Conservation (phyloP, 2,113 vertebrate species). For the Lates calcarifer region DNA sequence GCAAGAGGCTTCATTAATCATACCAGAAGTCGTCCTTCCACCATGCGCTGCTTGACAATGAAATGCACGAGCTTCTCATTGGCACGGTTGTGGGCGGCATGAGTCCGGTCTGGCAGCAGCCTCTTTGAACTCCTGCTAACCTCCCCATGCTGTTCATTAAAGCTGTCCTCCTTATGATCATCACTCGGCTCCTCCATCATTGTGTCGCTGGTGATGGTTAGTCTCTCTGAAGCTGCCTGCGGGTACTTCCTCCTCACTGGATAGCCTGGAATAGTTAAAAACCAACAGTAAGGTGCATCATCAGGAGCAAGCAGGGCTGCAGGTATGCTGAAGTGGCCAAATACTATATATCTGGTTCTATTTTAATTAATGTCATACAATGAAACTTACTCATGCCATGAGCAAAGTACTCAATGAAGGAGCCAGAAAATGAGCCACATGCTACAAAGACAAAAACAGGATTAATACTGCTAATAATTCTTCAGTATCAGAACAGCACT, state of each 20-base stretch:
- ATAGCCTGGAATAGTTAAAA: constrained; percentile 82
- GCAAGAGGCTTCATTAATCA: constrained; percentile 9
- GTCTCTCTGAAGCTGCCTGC: constrained; percentile 69
- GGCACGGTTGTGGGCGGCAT: constrained; percentile 89
- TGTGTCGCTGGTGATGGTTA: constrained; percentile 79
- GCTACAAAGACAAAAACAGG: constrained; percentile 78
- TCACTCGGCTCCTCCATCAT: constrained; percentile 52
- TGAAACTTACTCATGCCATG: constrained; percentile 92
- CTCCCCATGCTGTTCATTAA: constrained; percentile 65
- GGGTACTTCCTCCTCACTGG: constrained; percentile 87
- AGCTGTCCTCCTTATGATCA: constrained; percentile 42
- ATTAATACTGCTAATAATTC: constrained; percentile 4
- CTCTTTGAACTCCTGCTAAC: constrained; percentile 79
- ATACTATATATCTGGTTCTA: background rate
- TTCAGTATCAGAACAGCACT: background rate
- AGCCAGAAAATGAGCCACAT: constrained; percentile 91
- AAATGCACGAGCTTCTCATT: constrained; percentile 92
- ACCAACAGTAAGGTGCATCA: background rate
- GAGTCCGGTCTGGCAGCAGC: constrained; percentile 91
- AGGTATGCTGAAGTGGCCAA: background rate
- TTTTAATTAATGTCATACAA: background rate
- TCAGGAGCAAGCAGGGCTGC: background rate
- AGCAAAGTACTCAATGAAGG: constrained; percentile 92
- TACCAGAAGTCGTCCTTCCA: constrained; percentile 89
- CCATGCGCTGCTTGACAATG: constrained; percentile 89